These are phyloP conservation scores for Indicator maculatus DNA, from an alignment of 2,113 vertebrate genomes.

Conservation along the genomic window DNA sequence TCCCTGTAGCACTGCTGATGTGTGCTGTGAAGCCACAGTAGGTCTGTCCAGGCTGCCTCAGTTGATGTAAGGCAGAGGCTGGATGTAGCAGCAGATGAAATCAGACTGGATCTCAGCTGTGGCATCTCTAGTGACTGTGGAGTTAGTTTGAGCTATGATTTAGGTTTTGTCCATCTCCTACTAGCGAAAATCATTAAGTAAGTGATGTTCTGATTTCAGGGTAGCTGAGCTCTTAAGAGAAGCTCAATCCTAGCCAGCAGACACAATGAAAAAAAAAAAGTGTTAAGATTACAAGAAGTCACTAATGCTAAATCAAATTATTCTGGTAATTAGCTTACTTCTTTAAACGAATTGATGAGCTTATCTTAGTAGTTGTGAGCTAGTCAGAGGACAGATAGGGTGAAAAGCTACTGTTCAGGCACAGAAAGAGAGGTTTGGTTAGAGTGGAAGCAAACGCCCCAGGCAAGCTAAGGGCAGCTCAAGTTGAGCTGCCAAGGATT, in stretches of 20 bases:
- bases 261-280: not conserved
- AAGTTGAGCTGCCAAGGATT: not conserved
- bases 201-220: not conserved
- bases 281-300: not conserved
- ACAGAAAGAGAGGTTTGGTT: not conserved
- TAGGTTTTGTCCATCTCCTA: not conserved
- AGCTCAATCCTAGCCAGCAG: not conserved
- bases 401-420: not conserved
- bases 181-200: not conserved
- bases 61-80: not conserved
- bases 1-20: not conserved
- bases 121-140: not conserved
- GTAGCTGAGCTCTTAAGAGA: not conserved
- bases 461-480: not conserved
- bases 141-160: not conserved
- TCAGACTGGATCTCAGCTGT: not conserved
- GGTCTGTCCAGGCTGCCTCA: not conserved
- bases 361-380: not conserved
- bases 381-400: not conserved
- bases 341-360: not conserved
- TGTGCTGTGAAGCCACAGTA: not conserved
- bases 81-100: not conserved
- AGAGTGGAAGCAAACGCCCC: not conserved
- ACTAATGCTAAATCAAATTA: not conserved
- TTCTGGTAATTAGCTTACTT: not conserved